phyloP scores from a whole-genome alignment of 2,797 vertebrate species.

The Anas flavirostris region DNA sequence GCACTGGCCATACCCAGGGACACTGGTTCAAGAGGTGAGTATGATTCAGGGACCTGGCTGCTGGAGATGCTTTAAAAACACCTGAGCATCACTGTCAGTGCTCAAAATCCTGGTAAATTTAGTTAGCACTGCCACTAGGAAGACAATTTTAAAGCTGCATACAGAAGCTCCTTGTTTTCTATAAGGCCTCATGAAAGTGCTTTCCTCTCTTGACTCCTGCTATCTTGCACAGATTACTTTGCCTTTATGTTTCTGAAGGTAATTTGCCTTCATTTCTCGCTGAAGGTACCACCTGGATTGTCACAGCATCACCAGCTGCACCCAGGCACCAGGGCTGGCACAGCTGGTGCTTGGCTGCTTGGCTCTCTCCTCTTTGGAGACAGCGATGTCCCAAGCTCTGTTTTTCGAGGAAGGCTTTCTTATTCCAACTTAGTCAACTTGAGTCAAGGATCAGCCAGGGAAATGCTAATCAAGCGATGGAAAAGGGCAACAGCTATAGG shows the following conservation, averaged over 20 bases:
- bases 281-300: neutral
- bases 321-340: neutral
- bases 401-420: neutral
- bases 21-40: neutral
- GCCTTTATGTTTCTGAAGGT: neutral
- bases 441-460: neutral
- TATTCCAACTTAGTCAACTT: neutral
- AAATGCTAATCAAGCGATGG: constrained; percentile 37
- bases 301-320: neutral
- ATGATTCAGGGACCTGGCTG: constrained; percentile 16
- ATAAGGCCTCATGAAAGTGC: neutral
- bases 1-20: neutral
- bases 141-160: neutral
- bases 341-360: neutral
- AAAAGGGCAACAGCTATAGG: constrained; percentile 3
- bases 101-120: neutral
- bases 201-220: neutral
- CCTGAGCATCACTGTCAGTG: neutral
- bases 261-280: neutral
- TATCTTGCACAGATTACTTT: neutral
- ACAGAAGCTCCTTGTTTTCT: neutral
- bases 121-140: neutral
- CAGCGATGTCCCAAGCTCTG: neutral
- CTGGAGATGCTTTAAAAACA: constrained; percentile 9
- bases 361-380: neutral